A percentile compares a stretch with the other conserved stretches of the same genome.
phyloP scores from a whole-genome alignment of 2,113 vertebrate genomes.

The Brachypteracias leptosomus region DNA sequence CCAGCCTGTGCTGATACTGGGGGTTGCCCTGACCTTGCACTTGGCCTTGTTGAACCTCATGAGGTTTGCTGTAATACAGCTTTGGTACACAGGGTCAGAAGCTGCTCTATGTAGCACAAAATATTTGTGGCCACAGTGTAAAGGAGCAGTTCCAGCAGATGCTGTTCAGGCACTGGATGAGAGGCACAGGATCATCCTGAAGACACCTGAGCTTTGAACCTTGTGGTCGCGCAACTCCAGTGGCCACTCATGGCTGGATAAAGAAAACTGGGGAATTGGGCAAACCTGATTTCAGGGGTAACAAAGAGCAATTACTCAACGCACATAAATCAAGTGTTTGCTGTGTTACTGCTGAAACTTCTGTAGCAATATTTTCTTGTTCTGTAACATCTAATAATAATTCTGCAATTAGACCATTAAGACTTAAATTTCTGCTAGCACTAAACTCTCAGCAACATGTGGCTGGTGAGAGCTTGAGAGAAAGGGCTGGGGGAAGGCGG shows the following conservation, averaged over 20 bases:
- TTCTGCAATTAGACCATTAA: background rate
- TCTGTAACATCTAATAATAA: background rate
- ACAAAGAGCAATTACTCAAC: background rate
- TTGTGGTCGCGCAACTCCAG: background rate
- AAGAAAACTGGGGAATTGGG: background rate
- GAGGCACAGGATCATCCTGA: background rate
- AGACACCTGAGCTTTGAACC: background rate
- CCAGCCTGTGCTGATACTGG: background rate
- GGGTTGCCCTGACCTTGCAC: background rate
- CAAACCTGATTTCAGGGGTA: background rate
- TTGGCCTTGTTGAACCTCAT: background rate
- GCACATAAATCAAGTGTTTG: background rate
- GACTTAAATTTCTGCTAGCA: background rate
- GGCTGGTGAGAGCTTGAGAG: accelerated
- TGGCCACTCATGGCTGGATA: background rate
- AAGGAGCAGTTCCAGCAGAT: background rate
- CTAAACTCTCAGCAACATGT: background rate
- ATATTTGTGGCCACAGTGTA: background rate
- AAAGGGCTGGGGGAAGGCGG: background rate
- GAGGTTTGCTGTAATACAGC: background rate
- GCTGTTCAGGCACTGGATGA: accelerated
- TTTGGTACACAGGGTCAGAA: background rate
- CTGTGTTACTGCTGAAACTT: background rate
- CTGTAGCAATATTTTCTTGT: background rate
- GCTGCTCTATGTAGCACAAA: background rate